Percentiles rank a stretch among this genome's conserved stretches.
phyloP scores from a whole-genome alignment of 2,888 invertebrate genomes.

The Athalia rosae region DNA sequence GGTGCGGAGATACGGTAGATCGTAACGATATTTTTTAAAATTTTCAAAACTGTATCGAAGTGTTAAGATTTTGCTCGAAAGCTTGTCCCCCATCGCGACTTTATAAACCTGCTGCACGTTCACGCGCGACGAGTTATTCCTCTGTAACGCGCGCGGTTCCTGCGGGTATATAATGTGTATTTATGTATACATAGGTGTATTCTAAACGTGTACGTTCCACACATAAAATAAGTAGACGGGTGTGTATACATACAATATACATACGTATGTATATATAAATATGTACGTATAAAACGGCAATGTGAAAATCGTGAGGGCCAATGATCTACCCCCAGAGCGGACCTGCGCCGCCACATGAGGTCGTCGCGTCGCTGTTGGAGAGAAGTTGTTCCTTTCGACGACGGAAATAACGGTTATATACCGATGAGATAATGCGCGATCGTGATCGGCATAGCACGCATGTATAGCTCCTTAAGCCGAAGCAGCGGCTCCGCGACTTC shows the following conservation, averaged over 20 bases:
- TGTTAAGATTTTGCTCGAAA: neutral
- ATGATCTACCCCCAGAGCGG: constrained; percentile 5
- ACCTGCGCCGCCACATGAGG: constrained; percentile 34
- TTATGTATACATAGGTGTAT: neutral
- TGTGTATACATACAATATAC: too few relatives aligned
- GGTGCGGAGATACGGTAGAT: too few relatives aligned
- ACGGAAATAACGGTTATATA: constrained; percentile 40
- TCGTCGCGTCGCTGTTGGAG: constrained; percentile 7
- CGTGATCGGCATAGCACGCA: constrained; percentile 44
- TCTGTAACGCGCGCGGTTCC: too few relatives aligned
- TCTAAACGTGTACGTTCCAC: neutral
- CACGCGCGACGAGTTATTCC: too few relatives aligned
- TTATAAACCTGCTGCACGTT: too few relatives aligned
- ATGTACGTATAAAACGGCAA: neutral
- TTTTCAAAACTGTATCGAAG: too few relatives aligned
- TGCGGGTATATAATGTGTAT: too few relatives aligned
- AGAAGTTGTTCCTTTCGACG: constrained; percentile 34
- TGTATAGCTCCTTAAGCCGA: constrained; percentile 11
- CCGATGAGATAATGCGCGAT: constrained; percentile 40
- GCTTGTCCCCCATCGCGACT: too few relatives aligned
- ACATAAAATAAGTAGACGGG: neutral
- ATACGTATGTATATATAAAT: neutral
- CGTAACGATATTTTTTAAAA: too few relatives aligned
- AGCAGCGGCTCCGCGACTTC: neutral
- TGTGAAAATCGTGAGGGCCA: constrained; percentile 24